Percentiles rank a stretch among this genome's conserved stretches.
Conservation (phyloP, 1,140 invertebrate genomes). For the Stegodyphus mimosarum region DNA sequence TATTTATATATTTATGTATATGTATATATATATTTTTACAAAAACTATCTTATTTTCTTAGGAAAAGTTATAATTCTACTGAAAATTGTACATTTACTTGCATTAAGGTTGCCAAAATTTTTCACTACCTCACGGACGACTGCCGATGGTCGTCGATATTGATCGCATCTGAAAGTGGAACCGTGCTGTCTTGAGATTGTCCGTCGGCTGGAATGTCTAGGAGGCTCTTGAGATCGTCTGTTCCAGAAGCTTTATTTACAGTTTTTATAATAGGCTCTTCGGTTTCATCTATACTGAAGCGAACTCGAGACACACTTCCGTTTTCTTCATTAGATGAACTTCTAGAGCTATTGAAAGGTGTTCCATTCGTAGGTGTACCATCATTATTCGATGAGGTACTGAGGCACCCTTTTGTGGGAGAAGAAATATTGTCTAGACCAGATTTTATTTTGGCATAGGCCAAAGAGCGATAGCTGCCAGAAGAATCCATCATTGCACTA, state of each 20-base stretch:
- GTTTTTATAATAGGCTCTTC: slow-evolving; percentile 47
- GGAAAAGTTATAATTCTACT: neutral
- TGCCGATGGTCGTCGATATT: neutral
- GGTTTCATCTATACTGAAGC: slow-evolving; percentile 81
- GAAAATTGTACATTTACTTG: neutral
- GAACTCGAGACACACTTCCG: slow-evolving; percentile 83
- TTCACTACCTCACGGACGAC: slow-evolving; percentile 4
- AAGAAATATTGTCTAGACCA: slow-evolving; percentile 23
- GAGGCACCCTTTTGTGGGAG: slow-evolving; percentile 11
- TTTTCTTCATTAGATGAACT: slow-evolving; percentile 81
- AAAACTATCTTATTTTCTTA: slow-evolving; percentile 3
- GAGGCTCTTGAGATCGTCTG: slow-evolving; percentile 68
- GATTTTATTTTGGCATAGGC: slow-evolving; percentile 15
- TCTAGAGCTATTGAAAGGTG: slow-evolving; percentile 79
- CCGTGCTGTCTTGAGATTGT: neutral
- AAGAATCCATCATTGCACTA: slow-evolving; percentile 76
- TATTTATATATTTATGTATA: too few species aligned
- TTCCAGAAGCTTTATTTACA: slow-evolving; percentile 41
- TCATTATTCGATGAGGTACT: slow-evolving; percentile 63
- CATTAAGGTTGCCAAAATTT: neutral
- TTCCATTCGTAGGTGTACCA: slow-evolving; percentile 82
- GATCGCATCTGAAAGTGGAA: slow-evolving; percentile 5
- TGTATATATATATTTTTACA: neutral
- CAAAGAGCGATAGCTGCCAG: slow-evolving; percentile 66
- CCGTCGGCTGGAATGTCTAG: slow-evolving; percentile 73